Percentiles rank a stretch among this genome's conserved stretches.
phyloP scores from a whole-genome alignment of 2,888 invertebrate species.

The Acleris emargana region DNA sequence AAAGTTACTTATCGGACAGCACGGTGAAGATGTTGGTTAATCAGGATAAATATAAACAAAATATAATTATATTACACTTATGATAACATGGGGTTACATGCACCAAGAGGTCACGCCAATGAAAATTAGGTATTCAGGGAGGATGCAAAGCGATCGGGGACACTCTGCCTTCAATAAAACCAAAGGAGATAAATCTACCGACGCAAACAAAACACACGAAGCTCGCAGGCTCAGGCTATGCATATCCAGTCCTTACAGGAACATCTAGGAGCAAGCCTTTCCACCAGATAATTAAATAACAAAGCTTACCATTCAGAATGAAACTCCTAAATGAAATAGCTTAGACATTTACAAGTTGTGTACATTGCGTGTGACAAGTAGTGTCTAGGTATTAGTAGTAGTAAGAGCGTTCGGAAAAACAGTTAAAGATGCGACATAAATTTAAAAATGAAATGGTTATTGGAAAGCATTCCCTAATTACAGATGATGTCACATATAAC shows the following conservation, averaged over 20 bases:
- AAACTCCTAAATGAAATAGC: slow-evolving; percentile 17
- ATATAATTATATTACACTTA: slow-evolving; percentile 56
- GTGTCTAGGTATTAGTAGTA: slow-evolving; percentile 16
- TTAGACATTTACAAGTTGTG: slow-evolving; percentile 17
- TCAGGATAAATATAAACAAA: slow-evolving; percentile 41
- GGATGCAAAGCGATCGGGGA: slow-evolving; percentile 84
- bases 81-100: slow-evolving; percentile 74
- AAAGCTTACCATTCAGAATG: slow-evolving; percentile 64
- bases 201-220: slow-evolving; percentile 68
- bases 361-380: slow-evolving; percentile 21
- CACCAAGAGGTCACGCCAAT: slow-evolving; percentile 85
- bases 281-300: slow-evolving; percentile 55
- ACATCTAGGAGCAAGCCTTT: slow-evolving; percentile 63
- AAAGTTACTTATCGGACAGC: slow-evolving; percentile 52
- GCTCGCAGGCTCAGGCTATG: slow-evolving; percentile 50
- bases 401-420: slow-evolving; percentile 39
- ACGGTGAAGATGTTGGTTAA: slow-evolving; percentile 49
- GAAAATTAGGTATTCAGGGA: slow-evolving; percentile 71
- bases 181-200: slow-evolving; percentile 74
- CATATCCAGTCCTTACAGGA: slow-evolving; percentile 58
- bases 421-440: slow-evolving; percentile 57
- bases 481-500: slow-evolving; percentile 48
- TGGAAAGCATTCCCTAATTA: slow-evolving; percentile 67
- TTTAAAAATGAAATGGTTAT: slow-evolving; percentile 51
- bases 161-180: slow-evolving; percentile 82